Evolutionary conservation across 2,797 vertebrate species (phyloP), one percentile per base, ranked within the genome.

Genomic region (Selene dorsalis): DNA sequence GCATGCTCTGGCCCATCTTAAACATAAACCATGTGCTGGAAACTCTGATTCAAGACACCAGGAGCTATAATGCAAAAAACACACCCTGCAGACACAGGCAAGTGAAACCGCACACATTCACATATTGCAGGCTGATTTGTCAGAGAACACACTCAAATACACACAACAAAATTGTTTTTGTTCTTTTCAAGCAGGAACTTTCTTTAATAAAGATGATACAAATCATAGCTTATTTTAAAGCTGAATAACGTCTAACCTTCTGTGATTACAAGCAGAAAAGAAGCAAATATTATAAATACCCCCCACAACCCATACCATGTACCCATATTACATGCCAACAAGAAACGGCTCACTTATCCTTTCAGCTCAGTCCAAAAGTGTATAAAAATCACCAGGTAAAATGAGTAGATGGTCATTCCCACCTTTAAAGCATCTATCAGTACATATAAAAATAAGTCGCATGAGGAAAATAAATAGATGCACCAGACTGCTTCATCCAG

Each of bases 391-490:
- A 88, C 55, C 39, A 43, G 41, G 58, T 88, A 88, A 84, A 91
- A 90, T 75, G 75, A 74, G 55, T 66, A 82, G 74, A 82, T 80
- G 81, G 62, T 24, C 12, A 72, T 62, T 84, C 73, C 77, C 86
- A 87, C 61, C 74, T 79, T 88, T 69, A 73, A 39, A 85, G 84
- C 72, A 81, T 87, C 77, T 57, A 65, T 80, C 58, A 50, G 39
- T 74, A 76, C 39, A 92, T 94, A 94, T 87, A 95, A 95, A 95
- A 93, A 94, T 92, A 95, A 84, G 87, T 92, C 76, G 91, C 73
- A 77, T 86, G 79, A 86, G 73, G 80, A 91, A 94, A 95, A 95
- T 95, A 95, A 95, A 95, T 94, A 95, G 85, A 87, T 87, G 88
- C 90, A 89, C 86, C 86, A 81, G 77, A 92, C 39, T 50, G 52